Evolutionary conservation across 2,797 vertebrate genomes (phyloP).

Genomic region (Acrocephalus scirpaceus): DNA sequence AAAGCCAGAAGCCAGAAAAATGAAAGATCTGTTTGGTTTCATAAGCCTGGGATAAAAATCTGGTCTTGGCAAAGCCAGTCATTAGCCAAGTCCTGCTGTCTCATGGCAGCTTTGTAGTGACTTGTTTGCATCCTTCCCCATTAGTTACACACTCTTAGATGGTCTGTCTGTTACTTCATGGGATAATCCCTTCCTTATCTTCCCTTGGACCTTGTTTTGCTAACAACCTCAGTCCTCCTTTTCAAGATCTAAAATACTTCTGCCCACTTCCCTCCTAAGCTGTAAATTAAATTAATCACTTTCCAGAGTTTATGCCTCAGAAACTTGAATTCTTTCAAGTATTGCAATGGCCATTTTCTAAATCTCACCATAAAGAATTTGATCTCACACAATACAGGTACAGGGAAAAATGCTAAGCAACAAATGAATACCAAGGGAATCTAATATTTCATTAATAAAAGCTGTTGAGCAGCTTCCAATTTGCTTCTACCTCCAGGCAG

Average conservation of each 20-base stretch:
- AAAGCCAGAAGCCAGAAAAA: background rate
- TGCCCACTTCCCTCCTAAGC: conserved; percentile 17
- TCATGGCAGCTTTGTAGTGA: background rate
- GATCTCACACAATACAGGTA: background rate
- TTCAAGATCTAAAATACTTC: conserved; percentile 23
- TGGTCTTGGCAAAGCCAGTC: background rate
- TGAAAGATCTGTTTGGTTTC: background rate
- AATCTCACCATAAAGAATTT: conserved; percentile 11
- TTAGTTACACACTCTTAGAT: background rate
- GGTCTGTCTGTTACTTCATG: background rate
- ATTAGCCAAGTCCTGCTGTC: background rate
- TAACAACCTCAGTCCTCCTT: background rate
- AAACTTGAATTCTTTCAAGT: conserved; percentile 2
- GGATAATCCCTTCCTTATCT: conserved; percentile 5
- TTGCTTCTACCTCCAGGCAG: background rate
- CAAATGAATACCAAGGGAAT: background rate
- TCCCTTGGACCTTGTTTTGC: background rate
- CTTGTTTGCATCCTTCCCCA: background rate
- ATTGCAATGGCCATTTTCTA: background rate
- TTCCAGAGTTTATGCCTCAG: background rate
- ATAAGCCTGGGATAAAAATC: background rate
- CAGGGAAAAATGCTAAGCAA: background rate
- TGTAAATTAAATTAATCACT: conserved; percentile 18
- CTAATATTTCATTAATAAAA: conserved; percentile 33
- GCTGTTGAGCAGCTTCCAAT: background rate